Conservation (phyloP, 2,797 vertebrate genomes). For the Strix occidentalis region DNA sequence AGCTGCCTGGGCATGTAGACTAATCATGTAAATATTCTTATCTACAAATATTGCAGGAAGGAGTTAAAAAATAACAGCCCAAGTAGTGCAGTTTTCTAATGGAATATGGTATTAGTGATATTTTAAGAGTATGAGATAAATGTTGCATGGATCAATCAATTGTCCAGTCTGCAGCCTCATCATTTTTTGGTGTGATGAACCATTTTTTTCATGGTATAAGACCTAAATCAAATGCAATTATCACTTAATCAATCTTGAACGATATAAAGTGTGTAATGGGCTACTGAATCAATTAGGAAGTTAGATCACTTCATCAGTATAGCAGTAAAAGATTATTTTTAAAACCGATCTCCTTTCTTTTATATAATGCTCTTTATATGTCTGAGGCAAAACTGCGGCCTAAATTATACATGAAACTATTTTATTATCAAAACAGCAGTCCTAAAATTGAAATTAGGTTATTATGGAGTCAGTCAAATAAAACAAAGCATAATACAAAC, state of each 20-base stretch:
- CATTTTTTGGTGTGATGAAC: conserved; percentile 36
- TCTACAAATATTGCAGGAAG: not conserved
- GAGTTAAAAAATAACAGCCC: not conserved
- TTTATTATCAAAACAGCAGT: conserved; percentile 28
- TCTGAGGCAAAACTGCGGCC: not conserved
- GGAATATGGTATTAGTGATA: not conserved
- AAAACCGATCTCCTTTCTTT: conserved; percentile 16
- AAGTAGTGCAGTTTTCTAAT: not conserved
- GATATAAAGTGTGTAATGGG: conserved; percentile 5
- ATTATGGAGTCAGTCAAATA: not conserved
- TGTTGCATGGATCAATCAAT: not conserved
- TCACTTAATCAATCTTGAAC: conserved; percentile 38
- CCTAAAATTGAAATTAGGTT: not conserved
- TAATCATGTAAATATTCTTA: not conserved
- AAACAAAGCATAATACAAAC: not conserved
- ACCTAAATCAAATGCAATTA: conserved; percentile 35
- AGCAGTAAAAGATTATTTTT: conserved; percentile 26
- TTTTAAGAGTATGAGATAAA: not conserved
- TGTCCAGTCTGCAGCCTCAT: conserved; percentile 3
- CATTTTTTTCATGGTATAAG: not conserved
- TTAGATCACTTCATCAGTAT: conserved; percentile 38
- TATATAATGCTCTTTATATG: not conserved
- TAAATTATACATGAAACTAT: not conserved
- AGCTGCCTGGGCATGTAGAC: not conserved
- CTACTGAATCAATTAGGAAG: conserved; percentile 41